Conservation (phyloP, 2,888 invertebrate species). For the Tigriopus californicus region DNA sequence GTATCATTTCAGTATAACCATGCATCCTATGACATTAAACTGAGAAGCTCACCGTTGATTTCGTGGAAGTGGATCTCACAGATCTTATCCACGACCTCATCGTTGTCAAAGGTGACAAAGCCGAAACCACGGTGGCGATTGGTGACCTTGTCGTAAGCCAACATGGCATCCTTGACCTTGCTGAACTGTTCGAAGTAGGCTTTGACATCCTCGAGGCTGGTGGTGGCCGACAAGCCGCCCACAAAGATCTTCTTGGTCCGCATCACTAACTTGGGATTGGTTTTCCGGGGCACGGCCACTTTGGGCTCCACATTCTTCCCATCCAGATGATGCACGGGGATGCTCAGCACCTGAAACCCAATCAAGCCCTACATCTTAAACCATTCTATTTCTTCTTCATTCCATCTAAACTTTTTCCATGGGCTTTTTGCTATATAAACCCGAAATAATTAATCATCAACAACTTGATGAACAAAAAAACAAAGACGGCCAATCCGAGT, state of each 20-base stretch:
- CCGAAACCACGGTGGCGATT: constrained; percentile 39
- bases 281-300: constrained; percentile 14
- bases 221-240: constrained; percentile 35
- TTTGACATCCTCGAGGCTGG: constrained; percentile 37
- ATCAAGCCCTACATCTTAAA: no score
- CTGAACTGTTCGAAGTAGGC: constrained; percentile 36
- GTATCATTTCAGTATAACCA: neutral
- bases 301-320: constrained; percentile 31
- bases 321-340: constrained; percentile 25
- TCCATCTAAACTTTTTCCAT: no score
- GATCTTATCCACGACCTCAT: constrained; percentile 38
- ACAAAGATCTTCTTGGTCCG: constrained; percentile 39
- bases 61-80: constrained; percentile 41
- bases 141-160: constrained; percentile 40
- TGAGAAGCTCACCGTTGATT: constrained; percentile 34
- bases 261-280: constrained; percentile 30
- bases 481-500: no score
- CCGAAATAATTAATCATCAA: no score
- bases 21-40: neutral
- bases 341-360: no score
- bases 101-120: constrained; percentile 38
- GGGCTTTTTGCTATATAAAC: no score
- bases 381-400: no score
- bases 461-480: no score
- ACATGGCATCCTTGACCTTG: constrained; percentile 35